Conservation (phyloP, 2,888 invertebrate species). For the Acanthosoma haemorrhoidale region DNA sequence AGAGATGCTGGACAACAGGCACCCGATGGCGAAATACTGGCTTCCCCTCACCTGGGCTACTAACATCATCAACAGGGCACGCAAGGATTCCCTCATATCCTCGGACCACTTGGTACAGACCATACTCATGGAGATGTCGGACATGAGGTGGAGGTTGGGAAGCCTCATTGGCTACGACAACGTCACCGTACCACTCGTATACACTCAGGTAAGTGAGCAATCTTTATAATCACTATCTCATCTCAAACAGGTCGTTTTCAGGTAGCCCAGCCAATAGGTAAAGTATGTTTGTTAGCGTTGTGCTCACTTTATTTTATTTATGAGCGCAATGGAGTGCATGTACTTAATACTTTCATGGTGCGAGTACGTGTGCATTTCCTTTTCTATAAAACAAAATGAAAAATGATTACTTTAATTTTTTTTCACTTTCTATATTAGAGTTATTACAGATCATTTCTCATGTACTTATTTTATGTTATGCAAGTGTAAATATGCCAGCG, state of each 20-base stretch:
- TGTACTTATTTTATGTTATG: no score
- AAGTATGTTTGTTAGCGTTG: not conserved
- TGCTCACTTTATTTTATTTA: not conserved
- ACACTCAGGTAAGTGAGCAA: conserved; percentile 68
- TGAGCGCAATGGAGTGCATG: not conserved
- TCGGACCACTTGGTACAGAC: conserved; percentile 92
- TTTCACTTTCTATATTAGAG: no score
- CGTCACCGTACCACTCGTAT: conserved; percentile 85
- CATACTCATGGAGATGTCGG: conserved; percentile 79
- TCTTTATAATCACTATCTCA: no score
- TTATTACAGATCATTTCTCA: no score
- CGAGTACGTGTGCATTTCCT: not conserved
- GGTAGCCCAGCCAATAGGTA: not conserved
- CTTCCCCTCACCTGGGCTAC: conserved; percentile 92
- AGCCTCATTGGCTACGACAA: conserved; percentile 85
- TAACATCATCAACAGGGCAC: conserved; percentile 80
- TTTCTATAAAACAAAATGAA: not conserved
- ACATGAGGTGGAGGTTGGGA: conserved; percentile 76
- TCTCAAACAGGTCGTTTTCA: not conserved
- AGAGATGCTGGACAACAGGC: conserved; percentile 82
- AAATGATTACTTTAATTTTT: not conserved
- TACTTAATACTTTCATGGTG: not conserved
- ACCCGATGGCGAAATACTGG: conserved; percentile 89
- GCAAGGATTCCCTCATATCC: conserved; percentile 75
- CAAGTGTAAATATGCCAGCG: no score